These are phyloP conservation scores for Physocephala rufipes DNA, from an alignment of 2,888 invertebrate genomes.

Conservation along the genomic window DNA sequence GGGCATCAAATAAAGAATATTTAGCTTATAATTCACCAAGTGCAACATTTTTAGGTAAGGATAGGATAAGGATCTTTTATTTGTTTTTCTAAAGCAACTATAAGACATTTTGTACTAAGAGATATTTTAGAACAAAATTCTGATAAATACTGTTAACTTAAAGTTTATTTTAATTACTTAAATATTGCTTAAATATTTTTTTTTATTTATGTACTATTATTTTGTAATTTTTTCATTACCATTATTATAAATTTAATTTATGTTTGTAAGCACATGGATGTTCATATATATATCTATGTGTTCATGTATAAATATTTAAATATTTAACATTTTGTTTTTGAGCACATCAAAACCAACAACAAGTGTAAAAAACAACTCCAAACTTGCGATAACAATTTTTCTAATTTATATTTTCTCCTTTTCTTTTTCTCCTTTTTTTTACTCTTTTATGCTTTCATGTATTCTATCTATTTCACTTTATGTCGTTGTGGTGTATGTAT, in stretches of 20 bases:
- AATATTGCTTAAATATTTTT: no score
- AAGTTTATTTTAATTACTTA: no score
- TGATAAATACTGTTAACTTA: neutral
- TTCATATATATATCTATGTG: neutral
- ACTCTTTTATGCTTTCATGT: constrained; percentile 43
- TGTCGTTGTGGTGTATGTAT: constrained; percentile 26
- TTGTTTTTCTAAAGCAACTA: no score
- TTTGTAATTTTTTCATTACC: neutral
- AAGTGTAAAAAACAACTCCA: neutral
- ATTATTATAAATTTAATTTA: no score
- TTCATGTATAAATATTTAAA: neutral
- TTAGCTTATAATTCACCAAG: constrained; percentile 91
- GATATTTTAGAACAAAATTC: neutral
- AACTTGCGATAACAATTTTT: neutral
- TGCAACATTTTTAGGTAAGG: constrained; percentile 86
- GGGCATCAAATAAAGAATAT: constrained; percentile 96
- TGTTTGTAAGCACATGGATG: neutral
- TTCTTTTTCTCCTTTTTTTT: constrained; percentile 38
- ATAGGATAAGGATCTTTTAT: no score
- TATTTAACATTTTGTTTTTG: no score
- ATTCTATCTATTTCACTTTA: constrained; percentile 11
- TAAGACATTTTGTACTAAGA: constrained; percentile 26
- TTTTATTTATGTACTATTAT: no score
- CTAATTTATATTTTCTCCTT: constrained; percentile 17
- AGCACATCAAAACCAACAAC: no score